A percentile compares a stretch with the other conserved stretches of the same genome.
phyloP scores from a whole-genome alignment of 2,888 invertebrate genomes.

The Abrostola tripartita region DNA sequence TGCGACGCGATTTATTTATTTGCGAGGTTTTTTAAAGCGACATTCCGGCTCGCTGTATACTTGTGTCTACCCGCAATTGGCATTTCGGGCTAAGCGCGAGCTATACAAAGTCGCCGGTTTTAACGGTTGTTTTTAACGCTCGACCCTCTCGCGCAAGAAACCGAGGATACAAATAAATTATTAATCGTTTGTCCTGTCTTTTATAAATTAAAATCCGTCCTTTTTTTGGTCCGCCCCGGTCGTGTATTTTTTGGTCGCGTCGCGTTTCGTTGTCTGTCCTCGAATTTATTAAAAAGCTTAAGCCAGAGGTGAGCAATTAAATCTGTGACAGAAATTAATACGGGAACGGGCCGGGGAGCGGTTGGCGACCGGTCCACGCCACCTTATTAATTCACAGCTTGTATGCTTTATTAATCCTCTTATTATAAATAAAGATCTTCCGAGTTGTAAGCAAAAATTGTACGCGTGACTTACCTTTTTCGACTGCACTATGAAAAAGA shows the following conservation, averaged over 20 bases:
- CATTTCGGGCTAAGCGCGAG: conserved; percentile 87
- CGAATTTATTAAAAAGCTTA: conserved; percentile 87
- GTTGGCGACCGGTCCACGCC: conserved; percentile 65
- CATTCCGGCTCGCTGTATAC: conserved; percentile 88
- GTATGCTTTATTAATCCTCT: conserved; percentile 78
- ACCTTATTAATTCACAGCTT: conserved; percentile 76
- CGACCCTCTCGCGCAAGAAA: conserved; percentile 83
- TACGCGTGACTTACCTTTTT: conserved; percentile 37
- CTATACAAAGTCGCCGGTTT: conserved; percentile 87
- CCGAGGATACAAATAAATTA: conserved; percentile 88
- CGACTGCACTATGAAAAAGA: conserved; percentile 35
- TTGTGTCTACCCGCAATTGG: conserved; percentile 88
- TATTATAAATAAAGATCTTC: conserved; percentile 69
- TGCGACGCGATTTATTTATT: conserved; percentile 88
- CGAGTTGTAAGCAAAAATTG: conserved; percentile 37
- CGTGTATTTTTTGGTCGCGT: conserved; percentile 82
- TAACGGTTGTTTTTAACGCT: conserved; percentile 89
- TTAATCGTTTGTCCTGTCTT: conserved; percentile 89
- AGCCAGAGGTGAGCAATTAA: conserved; percentile 87
- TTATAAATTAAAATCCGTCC: conserved; percentile 87
- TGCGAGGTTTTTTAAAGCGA: conserved; percentile 87
- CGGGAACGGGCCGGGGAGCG: conserved; percentile 73
- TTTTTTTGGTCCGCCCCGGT: conserved; percentile 80
- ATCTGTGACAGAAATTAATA: conserved; percentile 87
- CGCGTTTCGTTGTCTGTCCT: conserved; percentile 83